Evolutionary conservation across 2,888 invertebrate genomes (phyloP), one percentile per base, ranked within the genome.

Genomic region (Euproctis similis): DNA sequence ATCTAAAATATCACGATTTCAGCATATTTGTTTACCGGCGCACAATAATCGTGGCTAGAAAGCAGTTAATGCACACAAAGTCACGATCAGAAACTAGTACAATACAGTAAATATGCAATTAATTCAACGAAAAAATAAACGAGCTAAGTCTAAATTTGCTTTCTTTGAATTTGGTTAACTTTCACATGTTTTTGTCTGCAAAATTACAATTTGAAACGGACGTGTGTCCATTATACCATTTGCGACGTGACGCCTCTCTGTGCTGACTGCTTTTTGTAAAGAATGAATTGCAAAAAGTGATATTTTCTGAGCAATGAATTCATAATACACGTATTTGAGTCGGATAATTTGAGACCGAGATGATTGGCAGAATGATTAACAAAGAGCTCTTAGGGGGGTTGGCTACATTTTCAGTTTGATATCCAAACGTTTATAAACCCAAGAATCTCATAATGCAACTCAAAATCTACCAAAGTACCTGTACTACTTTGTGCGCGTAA

Each of bases 1-100:
- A n/a, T n/a, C n/a, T n/a, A n/a, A n/a, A 47, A 50, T 42, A 50
- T 51, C 52, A 50, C 52, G 49, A 50, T 42, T 40, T 25, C 30
- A 24, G 36, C 45, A 42, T n/a, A n/a, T 51, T 51, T 42, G 39
- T 39, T 39, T 45, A 35, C 36, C 29, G 36, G 38, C 36, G 35
- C 34, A 51, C 47, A 47, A 42, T 47, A 45, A 48, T 34, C 45
- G 45, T 40, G 42, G 28, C 39, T 50, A 51, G 49, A 50, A 50
- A 50, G 52, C 36, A 27, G 30, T 42, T 40, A 38, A 38, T 45
- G 35, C 42, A 47, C 26, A 14, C 39, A 40, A 38, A 51, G 52
- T 48, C 48, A 50, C 48, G 49, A 50, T 31, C 45, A 47, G 42
- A 39, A 51, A 44, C 35, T 40, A 40, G 34, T 45, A 42, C 40